A percentile compares a stretch with the other conserved stretches of the same genome.
Conservation (phyloP, 2,113 vertebrate genomes). For the Lates calcarifer region DNA sequence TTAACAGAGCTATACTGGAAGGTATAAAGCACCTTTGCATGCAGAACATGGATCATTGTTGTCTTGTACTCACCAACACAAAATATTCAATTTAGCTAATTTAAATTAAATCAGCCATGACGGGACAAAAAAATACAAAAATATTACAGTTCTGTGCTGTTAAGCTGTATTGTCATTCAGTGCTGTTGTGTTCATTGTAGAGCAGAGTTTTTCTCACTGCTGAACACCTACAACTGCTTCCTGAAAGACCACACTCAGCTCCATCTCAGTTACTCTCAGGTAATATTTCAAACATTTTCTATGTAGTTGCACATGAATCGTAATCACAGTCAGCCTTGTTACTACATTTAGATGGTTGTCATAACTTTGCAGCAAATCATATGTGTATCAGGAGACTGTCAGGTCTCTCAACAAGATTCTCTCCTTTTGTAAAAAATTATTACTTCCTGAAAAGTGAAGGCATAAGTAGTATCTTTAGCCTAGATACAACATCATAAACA, state of each 20-base stretch:
- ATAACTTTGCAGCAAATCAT: background rate
- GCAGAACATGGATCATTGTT: no score
- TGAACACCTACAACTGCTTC: slow-evolving; percentile 86
- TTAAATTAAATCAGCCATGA: background rate
- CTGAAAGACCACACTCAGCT: slow-evolving; percentile 84
- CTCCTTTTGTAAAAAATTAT: no score
- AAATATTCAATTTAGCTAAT: background rate
- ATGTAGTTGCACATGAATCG: background rate
- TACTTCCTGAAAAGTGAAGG: background rate
- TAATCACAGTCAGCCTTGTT: background rate
- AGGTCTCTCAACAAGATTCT: background rate
- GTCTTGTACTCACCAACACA: background rate
- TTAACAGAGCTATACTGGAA: no score
- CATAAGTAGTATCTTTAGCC: background rate
- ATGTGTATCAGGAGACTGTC: no score
- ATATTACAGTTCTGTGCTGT: background rate
- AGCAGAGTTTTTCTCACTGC: slow-evolving; percentile 78
- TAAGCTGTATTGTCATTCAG: background rate
- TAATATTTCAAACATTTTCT: slow-evolving; percentile 4
- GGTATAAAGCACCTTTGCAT: no score
- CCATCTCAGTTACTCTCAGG: slow-evolving; percentile 76
- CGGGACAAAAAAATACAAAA: background rate
- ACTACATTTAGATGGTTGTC: background rate
- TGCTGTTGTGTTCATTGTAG: slow-evolving; percentile 62
- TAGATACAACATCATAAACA: no score